Evolutionary conservation across 2,888 invertebrate genomes (phyloP), one percentile per base, ranked within the genome.

Genomic region (Tenthredo mesomela): DNA sequence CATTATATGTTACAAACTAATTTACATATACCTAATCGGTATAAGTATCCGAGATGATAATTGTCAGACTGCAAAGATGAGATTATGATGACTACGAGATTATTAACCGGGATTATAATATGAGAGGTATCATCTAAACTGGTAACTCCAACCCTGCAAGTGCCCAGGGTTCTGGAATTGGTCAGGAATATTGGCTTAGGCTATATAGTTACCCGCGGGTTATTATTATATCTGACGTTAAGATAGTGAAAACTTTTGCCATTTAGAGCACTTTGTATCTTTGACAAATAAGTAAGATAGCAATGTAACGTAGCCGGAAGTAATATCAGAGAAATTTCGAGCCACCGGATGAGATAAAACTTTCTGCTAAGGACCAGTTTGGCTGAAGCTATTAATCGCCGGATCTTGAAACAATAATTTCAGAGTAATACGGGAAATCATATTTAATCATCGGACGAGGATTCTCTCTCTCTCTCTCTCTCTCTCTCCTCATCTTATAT

Each of bases 221-320:
- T n/a, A n/a, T 54, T 37, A 43, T 29, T 29, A 29, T 29, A 29
- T 71, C 6, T 1, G 0, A 1, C n/a, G 37, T 18, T 40, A 4
- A 54, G 77, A 77, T 77, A 29, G 33, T 10, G 4, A n/a, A n/a
- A 77, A 77, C 15, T 29, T 77, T 77, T 3, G 33, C 50, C 77
- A 33, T 77, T 77, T 33, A n/a, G 18, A 54, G 33, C 33, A 54
- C 54, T 54, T 54, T 77, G 77, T 50, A 50, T 50, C 77, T 47
- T 77, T 54, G 77, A 77, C 77, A 77, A 77, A 77, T 50, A 77
- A 77, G 12, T 47, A 2, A 33, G 77, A 47, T 33, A 33, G 12
- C 6, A n/a, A 33, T 33, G 54, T n/a, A 18, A 4, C 18, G 33
- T 43, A 43, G 40, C 43, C 40, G 40, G n/a, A 40, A 43, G 33